These are phyloP conservation scores for Tachysurus fulvidraco DNA, from an alignment of 2,113 vertebrate species.

Conservation along the genomic window DNA sequence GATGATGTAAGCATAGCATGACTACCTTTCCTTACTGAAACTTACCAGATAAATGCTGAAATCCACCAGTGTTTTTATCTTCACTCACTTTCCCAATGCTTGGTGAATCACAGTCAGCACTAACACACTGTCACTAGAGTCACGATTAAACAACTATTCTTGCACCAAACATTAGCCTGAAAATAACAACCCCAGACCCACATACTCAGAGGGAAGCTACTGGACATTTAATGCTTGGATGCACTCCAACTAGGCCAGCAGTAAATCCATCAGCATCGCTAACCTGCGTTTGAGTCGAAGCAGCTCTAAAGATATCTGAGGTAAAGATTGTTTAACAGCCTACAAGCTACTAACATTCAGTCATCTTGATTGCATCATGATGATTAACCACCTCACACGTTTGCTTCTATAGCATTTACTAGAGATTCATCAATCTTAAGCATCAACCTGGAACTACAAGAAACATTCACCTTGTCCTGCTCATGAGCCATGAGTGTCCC, in stretches of 20 bases:
- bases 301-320: not conserved
- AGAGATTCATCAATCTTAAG: not conserved
- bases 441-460: not conserved
- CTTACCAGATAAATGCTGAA: not conserved
- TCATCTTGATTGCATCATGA: conserved; percentile 32
- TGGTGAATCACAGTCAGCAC: not conserved
- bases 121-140: not conserved
- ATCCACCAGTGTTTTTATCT: conserved; percentile 2
- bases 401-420: not conserved
- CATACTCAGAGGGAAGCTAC: not conserved
- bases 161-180: not conserved
- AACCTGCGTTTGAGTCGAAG: conserved; percentile 5
- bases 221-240: conserved; percentile 17
- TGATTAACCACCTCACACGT: conserved; percentile 20
- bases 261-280: not conserved
- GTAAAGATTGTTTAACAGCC: conserved; percentile 2
- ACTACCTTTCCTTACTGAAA: not conserved
- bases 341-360: not conserved
- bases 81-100: not conserved
- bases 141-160: not conserved
- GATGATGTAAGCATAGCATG: not conserved
- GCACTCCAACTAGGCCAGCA: not conserved
- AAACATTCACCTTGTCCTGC: no score
- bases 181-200: not conserved
- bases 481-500: not conserved